Conservation (phyloP, 2,888 invertebrate genomes). For the Oxycera nigricornis region DNA sequence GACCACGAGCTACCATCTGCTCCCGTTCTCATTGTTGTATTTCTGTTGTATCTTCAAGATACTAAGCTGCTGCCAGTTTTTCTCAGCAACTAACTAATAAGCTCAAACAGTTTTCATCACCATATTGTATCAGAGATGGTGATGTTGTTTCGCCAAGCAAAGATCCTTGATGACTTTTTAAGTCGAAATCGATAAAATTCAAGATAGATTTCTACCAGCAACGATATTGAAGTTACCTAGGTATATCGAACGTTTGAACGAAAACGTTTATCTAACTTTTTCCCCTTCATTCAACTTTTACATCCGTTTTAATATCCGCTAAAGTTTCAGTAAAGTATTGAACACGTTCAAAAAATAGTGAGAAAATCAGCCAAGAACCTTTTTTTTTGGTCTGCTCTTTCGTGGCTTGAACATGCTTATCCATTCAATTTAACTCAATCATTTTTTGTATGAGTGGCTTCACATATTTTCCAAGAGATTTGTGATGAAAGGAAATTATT, state of each 20-base stretch:
- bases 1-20: no score
- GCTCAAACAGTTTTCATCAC: conserved; percentile 28
- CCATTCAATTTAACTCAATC: conserved; percentile 23
- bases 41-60: not conserved
- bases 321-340: not conserved
- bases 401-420: not conserved
- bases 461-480: not conserved
- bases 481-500: not conserved
- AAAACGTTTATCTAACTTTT: not conserved
- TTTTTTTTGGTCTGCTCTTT: not conserved
- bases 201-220: not conserved
- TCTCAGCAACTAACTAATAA: not conserved
- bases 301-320: conserved; percentile 12
- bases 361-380: no score
- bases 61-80: conserved; percentile 8
- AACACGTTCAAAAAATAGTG: not conserved
- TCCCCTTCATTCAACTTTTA: not conserved
- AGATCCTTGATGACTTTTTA: conserved; percentile 35
- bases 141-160: conserved; percentile 10
- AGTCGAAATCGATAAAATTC: conserved; percentile 31
- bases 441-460: not conserved
- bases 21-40: conserved; percentile 5
- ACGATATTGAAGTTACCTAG: not conserved
- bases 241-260: not conserved
- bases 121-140: not conserved